A percentile compares a stretch with the other conserved stretches of the same genome.
Evolutionary conservation across 1,140 invertebrate species (phyloP).

Genomic region (Halotydeus destructor): DNA sequence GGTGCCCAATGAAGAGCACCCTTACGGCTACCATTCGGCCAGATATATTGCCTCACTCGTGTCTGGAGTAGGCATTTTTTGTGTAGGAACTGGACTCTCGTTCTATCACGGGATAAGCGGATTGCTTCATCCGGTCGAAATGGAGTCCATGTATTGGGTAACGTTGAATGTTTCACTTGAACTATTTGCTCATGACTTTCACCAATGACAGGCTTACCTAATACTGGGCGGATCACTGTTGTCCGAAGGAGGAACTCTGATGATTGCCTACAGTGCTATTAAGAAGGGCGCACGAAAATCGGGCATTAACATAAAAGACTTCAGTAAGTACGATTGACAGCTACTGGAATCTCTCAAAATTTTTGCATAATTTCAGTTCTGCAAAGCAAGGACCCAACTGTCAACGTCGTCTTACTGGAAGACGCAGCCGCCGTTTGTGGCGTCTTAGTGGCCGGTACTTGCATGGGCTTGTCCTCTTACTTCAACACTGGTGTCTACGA

Average conservation of each 20-base stretch:
- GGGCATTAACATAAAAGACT: constrained; percentile 36
- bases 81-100: constrained; percentile 80
- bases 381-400: constrained; percentile 56
- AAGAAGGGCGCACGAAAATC: constrained; percentile 52
- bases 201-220: constrained; percentile 46
- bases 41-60: constrained; percentile 90
- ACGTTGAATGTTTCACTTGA: constrained; percentile 8
- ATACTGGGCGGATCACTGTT: constrained; percentile 68
- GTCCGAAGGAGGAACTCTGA: constrained; percentile 65
- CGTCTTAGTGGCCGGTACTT: constrained; percentile 57
- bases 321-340: constrained; percentile 21
- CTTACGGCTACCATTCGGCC: constrained; percentile 83
- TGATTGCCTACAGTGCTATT: constrained; percentile 77
- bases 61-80: constrained; percentile 94
- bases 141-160: constrained; percentile 68
- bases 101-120: constrained; percentile 87
- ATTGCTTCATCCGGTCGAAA: constrained; percentile 46
- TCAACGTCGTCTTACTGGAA: constrained; percentile 89
- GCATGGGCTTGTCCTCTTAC: constrained; percentile 63
- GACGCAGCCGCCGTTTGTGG: constrained; percentile 83
- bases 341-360: constrained; percentile 6
- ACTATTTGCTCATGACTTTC: constrained; percentile 21
- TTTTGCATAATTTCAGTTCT: constrained; percentile 20
- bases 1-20: constrained; percentile 33
- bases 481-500: constrained; percentile 58